Evolutionary conservation across 2,797 vertebrate genomes (phyloP), one percentile per base, ranked within the genome.

Genomic region (Poeciliopsis presidionis): DNA sequence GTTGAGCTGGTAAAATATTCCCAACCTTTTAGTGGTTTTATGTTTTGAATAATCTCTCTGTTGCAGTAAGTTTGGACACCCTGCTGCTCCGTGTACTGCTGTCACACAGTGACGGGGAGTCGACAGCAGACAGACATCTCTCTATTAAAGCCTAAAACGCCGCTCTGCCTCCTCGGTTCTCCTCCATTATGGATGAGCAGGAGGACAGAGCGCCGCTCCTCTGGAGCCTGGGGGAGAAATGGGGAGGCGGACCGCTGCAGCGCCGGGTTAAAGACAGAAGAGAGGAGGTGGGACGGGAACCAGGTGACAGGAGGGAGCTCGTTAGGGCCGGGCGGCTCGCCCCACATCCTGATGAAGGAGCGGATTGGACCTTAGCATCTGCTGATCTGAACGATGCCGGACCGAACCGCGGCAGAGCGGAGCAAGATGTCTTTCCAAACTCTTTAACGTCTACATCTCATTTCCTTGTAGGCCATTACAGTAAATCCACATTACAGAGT

Each of bases 371-470:
- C 88, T 92, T 85, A 89, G 71, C 77, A 46, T 83, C 89, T 75
- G 81, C 78, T 81, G 90, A 86, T 87, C 76, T 74, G 71, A 78
- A 81, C 72, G 78, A 72, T 22, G 7, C 81, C 74, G 91, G 91
- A 92, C 93, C 87, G 91, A 83, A 75, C 76, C 87, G 79, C 74
- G 12, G 83, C 82, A 22, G 6, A 51, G 49, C 49, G 49, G 20
- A 53, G 51, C 51, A 33, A n/a, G 81, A 92, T 84, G 89, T 92
- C 91, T 91, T 90, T 93, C 93, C 91, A 84, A 92, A 94, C 91
- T 93, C 93, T 94, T 94, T 93, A 93, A 92, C 89, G 84, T 77
- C 79, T 90, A 94, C 92, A 88, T 91, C 89, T 92, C 86, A 90
- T 93, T 91, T 89, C 87, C 91, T 90, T 16, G 73, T 80, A 84